phyloP scores from a whole-genome alignment of 2,888 invertebrate species.

The Caenorhabditis afra region DNA sequence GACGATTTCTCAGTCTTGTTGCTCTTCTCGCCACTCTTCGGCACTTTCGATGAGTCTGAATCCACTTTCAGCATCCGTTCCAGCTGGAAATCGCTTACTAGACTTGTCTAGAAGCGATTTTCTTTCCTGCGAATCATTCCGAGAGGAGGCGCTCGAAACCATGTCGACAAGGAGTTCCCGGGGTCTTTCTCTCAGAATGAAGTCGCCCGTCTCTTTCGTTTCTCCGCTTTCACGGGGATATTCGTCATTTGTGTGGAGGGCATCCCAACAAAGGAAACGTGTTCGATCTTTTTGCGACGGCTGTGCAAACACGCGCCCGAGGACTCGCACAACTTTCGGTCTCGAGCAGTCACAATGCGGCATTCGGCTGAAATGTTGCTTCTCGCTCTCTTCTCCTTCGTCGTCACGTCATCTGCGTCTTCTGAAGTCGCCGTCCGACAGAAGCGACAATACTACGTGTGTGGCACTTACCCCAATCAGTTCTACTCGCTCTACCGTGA shows the following conservation, averaged over 20 bases:
- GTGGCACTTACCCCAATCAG: constrained; percentile 59
- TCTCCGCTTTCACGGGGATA: constrained; percentile 15
- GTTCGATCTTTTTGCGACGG: constrained; percentile 41
- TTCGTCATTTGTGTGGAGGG: constrained; percentile 4
- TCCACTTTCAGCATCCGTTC: not conserved
- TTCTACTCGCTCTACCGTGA: constrained; percentile 62
- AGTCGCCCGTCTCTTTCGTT: not conserved
- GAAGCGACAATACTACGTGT: constrained; percentile 59
- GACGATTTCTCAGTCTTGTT: constrained; percentile 28
- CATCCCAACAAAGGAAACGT: constrained; percentile 34
- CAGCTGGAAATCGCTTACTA: constrained; percentile 18
- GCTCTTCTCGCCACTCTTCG: constrained; percentile 39
- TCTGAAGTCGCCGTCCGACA: constrained; percentile 30
- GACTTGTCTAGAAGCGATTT: constrained; percentile 55
- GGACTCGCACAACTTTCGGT: constrained; percentile 20
- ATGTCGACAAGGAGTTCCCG: constrained; percentile 39
- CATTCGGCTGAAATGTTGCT: constrained; percentile 5
- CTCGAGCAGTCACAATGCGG: constrained; percentile 17
- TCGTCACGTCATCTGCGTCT: constrained; percentile 7
- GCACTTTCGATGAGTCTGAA: constrained; percentile 46
- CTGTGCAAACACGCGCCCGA: constrained; percentile 39
- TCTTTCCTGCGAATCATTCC: constrained; percentile 52
- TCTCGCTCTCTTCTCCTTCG: constrained; percentile 12
- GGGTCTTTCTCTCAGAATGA: constrained; percentile 27
- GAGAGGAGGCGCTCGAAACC: constrained; percentile 34